A percentile compares a stretch with the other conserved stretches of the same genome.
These are phyloP conservation scores for Laticauda colubrina DNA, from an alignment of 2,113 vertebrate genomes.

Conservation along the genomic window DNA sequence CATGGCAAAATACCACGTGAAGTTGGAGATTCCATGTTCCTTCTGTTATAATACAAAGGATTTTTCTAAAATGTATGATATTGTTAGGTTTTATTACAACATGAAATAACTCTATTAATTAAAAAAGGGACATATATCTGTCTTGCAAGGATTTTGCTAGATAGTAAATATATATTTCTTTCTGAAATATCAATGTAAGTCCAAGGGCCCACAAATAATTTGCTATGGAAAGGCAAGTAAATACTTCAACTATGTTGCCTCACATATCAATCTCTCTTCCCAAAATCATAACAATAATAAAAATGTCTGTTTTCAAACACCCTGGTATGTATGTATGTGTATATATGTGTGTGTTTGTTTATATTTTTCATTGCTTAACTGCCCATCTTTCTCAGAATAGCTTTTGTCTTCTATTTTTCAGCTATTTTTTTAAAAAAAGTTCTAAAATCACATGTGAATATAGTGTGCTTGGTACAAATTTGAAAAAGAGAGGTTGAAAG, in stretches of 20 bases:
- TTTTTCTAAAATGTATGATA: neutral
- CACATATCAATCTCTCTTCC: neutral
- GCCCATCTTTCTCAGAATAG: conserved; percentile 3
- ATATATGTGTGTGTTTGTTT: neutral
- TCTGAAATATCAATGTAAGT: neutral
- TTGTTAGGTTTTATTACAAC: neutral
- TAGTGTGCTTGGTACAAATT: neutral
- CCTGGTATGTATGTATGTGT: neutral
- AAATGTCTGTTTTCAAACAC: neutral
- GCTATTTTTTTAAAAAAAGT: neutral
- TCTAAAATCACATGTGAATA: neutral
- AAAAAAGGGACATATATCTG: neutral
- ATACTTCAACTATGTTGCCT: neutral
- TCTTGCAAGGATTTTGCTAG: neutral
- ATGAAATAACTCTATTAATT: neutral
- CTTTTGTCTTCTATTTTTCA: conserved; percentile 19
- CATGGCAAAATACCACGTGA: neutral
- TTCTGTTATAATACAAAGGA: neutral
- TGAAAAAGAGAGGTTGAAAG: neutral
- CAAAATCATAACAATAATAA: neutral
- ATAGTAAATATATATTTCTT: neutral
- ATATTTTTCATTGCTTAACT: neutral
- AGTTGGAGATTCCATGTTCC: neutral
- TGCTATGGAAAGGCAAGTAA: neutral
- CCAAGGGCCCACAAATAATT: neutral